phyloP scores from a whole-genome alignment of 2,888 invertebrate genomes.

The Morinoia aosen region DNA sequence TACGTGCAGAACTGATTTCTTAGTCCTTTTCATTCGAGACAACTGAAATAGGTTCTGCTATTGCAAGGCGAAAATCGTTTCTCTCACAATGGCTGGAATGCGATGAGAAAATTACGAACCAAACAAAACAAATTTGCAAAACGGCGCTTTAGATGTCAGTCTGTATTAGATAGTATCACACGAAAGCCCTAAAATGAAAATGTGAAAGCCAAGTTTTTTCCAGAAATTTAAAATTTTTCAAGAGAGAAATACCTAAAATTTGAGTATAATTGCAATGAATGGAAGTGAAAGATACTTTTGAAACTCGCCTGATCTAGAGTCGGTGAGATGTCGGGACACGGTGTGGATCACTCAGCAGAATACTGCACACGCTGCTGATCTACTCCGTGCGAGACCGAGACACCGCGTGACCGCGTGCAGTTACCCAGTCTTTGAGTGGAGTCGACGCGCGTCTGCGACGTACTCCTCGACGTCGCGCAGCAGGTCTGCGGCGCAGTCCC shows the following conservation, averaged over 20 bases:
- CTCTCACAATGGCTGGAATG: too few species aligned
- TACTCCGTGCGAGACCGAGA: background rate
- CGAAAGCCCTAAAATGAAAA: background rate
- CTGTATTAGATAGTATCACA: background rate
- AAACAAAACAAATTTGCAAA: background rate
- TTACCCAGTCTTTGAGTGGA: constrained; percentile 32
- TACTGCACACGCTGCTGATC: background rate
- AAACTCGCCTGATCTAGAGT: background rate
- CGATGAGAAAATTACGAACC: too few species aligned
- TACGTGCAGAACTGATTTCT: too few species aligned
- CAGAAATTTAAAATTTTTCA: background rate
- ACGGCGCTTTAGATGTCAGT: background rate
- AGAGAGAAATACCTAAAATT: background rate
- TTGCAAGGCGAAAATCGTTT: too few species aligned
- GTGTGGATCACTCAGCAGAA: background rate
- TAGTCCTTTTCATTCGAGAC: too few species aligned
- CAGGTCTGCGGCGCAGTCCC: constrained; percentile 15
- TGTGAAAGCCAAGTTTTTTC: background rate
- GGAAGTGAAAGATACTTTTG: background rate
- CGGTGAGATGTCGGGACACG: background rate
- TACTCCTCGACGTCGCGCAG: constrained; percentile 22
- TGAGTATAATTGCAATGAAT: background rate
- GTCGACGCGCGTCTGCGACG: background rate
- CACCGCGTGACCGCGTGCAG: background rate
- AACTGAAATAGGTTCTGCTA: too few species aligned